Percentiles rank a stretch among this genome's conserved stretches.
phyloP scores from a whole-genome alignment of 2,888 invertebrate species.

The Conops quadrifasciatus region DNA sequence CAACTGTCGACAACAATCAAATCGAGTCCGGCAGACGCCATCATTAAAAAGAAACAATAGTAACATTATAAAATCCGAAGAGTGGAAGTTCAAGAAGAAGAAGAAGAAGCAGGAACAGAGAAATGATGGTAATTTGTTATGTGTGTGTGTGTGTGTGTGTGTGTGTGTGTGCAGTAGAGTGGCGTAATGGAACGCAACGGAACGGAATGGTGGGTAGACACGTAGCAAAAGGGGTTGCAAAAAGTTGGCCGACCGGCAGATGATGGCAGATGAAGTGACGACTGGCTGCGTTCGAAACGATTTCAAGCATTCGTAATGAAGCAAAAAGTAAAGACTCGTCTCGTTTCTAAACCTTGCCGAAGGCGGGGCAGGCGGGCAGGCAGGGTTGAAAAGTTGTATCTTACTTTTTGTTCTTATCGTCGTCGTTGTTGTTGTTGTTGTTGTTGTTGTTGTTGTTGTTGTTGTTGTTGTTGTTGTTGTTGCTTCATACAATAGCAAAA shows the following conservation, averaged over 20 bases:
- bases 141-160: no score
- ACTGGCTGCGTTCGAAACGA: slow-evolving; percentile 12
- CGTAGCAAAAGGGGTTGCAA: slow-evolving; percentile 43
- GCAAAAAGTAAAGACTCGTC: slow-evolving; percentile 2
- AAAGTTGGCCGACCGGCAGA: background rate
- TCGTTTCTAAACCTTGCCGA: background rate
- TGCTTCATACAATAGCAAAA: background rate
- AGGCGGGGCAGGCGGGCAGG: background rate
- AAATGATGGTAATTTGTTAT: no score
- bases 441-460: slow-evolving; percentile 16
- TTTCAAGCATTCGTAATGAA: slow-evolving; percentile 11
- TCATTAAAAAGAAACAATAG: slow-evolving; percentile 38
- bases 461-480: slow-evolving; percentile 1
- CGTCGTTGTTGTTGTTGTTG: background rate
- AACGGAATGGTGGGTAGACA: no score
- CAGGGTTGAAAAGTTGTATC: background rate
- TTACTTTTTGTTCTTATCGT: background rate
- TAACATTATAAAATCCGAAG: slow-evolving; percentile 24
- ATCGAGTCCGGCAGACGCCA: slow-evolving; percentile 31
- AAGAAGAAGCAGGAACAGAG: slow-evolving; percentile 39
- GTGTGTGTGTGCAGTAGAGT: no score
- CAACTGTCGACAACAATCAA: slow-evolving; percentile 51
- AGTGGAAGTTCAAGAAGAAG: slow-evolving; percentile 17
- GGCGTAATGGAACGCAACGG: no score
- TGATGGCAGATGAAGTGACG: slow-evolving; percentile 10